phyloP scores from a whole-genome alignment of 2,113 vertebrate species.

The Lophura nycthemera region DNA sequence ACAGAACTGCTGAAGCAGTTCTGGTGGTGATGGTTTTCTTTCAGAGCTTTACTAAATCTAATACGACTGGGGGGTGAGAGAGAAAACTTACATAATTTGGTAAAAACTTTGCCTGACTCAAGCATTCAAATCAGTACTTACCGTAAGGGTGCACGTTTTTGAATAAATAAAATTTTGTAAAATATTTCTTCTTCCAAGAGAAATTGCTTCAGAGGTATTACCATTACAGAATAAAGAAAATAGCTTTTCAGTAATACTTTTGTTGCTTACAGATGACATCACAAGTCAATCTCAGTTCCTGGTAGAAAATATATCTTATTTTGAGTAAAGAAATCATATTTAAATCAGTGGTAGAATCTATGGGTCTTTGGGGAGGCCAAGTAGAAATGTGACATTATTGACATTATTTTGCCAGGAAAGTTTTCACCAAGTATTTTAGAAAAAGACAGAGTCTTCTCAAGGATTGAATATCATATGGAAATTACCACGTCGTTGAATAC shows the following conservation, averaged over 20 bases:
- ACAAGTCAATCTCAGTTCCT: neutral
- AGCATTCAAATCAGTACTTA: neutral
- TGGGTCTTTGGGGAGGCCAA: neutral
- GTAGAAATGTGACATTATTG: neutral
- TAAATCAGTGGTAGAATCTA: neutral
- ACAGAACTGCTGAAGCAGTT: neutral
- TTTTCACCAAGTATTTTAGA: neutral
- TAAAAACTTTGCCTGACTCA: neutral
- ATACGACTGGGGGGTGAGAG: neutral
- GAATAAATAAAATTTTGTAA: neutral
- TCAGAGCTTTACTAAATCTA: neutral
- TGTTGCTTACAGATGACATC: neutral
- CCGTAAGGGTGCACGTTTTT: neutral
- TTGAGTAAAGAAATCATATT: neutral
- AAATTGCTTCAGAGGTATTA: neutral
- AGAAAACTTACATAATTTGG: neutral
- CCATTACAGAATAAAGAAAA: neutral
- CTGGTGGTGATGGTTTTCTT: neutral
- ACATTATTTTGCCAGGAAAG: slow-evolving; percentile 15
- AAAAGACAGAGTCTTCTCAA: neutral
- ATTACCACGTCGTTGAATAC: neutral
- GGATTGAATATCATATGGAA: neutral
- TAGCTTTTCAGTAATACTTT: neutral
- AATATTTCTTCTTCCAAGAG: neutral
- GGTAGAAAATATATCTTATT: neutral